Evolutionary conservation across 1,140 invertebrate genomes (phyloP), one percentile per base, ranked within the genome.

Genomic region (Planococcus citri): DNA sequence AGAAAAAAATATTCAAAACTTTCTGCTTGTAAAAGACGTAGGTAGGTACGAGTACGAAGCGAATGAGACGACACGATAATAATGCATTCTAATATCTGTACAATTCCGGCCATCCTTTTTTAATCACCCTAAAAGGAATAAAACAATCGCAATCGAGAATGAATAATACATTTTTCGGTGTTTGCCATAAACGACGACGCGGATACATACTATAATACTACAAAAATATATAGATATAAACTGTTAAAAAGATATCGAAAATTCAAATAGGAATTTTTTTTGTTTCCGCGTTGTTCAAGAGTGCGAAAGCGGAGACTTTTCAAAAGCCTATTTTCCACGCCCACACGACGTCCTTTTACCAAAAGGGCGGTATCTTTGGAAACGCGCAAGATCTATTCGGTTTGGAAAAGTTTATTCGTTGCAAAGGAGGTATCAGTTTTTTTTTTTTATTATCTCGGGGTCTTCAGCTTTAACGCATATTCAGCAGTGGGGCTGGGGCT

Each of bases 121-220:
- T 51, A 51, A 51, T 51, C 41, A 51, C 41, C 41, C 41, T 51
- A 51, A 51, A 51, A 51, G 41, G 41, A 51, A 33, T 33, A 33
- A 51, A 51, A 51, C n/a, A 51, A 51, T 51, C 41, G 41, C 41
- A 51, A 51, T 51, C 41, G 12, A 51, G 41, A 51, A 51, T 51
- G 41, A 51, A 51, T 51, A 51, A 51, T 51, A 51, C 41, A 51
- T 51, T 51, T 51, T 51, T 17, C 10, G 41, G 41, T 51, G 41
- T 51, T 51, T 20, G 41, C 41, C n/a, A 17, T 51, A 51, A 51
- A 51, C 41, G 41, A 51, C 41, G 41, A 51, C 17, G 17, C 41
- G 41, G 41, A 51, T 51, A n/a, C n/a, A n/a, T n/a, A n/a, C n/a
- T n/a, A n/a, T n/a, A n/a, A n/a, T n/a, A 51, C 41, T 20, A 17